Percentiles rank a stretch among this genome's conserved stretches.
Evolutionary conservation across 2,113 vertebrate species (phyloP).

Genomic region (Mus pahari): DNA sequence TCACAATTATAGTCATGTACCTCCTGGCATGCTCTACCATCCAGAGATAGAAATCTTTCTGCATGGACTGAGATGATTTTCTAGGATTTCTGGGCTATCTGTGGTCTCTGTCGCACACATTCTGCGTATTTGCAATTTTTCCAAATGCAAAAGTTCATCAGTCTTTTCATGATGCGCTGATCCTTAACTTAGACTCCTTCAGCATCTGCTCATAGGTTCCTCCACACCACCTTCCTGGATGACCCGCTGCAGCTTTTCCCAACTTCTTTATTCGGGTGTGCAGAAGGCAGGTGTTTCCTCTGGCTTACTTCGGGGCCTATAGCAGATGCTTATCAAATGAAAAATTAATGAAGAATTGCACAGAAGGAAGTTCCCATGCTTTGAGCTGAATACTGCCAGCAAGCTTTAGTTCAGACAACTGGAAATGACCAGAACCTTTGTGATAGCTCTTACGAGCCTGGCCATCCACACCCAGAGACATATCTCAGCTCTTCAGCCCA

Average conservation of each 20-base stretch:
- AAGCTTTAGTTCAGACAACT: neutral
- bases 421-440: neutral
- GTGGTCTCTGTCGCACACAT: neutral
- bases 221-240: neutral
- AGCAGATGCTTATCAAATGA: neutral
- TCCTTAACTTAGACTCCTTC: neutral
- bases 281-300: neutral
- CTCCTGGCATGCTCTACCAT: neutral
- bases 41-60: neutral
- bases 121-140: neutral
- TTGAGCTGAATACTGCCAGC: neutral
- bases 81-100: neutral
- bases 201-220: neutral
- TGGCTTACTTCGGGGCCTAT: neutral
- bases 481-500: neutral
- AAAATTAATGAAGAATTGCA: neutral
- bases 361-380: neutral
- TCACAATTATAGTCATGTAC: neutral
- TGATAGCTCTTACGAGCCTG: neutral
- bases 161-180: neutral
- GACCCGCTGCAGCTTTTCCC: neutral
- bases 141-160: neutral
- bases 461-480: neutral
- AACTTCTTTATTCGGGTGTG: neutral
- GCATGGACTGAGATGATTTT: neutral